phyloP scores from a whole-genome alignment of 2,888 invertebrate species.

The Dynastes hyllus region DNA sequence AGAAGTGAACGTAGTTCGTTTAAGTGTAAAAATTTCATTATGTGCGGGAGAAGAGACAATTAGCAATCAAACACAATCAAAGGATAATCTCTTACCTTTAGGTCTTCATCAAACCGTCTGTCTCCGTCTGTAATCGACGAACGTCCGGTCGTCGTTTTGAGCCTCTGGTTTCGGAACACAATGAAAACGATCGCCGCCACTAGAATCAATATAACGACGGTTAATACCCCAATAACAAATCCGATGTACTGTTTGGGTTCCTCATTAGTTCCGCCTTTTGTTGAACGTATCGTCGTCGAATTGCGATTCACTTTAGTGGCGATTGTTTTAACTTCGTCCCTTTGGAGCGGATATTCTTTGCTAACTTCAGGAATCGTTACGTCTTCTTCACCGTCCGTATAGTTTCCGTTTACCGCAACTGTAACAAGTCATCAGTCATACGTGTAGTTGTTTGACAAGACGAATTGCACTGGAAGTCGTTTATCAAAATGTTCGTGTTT shows the following conservation, averaged over 20 bases:
- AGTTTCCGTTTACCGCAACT: constrained; percentile 77
- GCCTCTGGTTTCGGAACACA: constrained; percentile 77
- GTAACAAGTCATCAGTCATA: constrained; percentile 61
- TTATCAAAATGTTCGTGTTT: constrained; percentile 52
- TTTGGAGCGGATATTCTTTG: constrained; percentile 79
- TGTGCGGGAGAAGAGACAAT: not conserved
- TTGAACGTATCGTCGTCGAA: constrained; percentile 58
- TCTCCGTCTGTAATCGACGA: constrained; percentile 63
- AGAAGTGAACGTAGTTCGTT: not conserved
- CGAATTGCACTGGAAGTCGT: constrained; percentile 50
- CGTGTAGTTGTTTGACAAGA: constrained; percentile 51
- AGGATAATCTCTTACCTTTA: constrained; percentile 61
- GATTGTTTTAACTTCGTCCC: constrained; percentile 80
- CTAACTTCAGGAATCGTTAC: constrained; percentile 69
- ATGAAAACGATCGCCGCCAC: constrained; percentile 82
- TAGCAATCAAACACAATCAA: constrained; percentile 41
- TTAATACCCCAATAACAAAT: constrained; percentile 80
- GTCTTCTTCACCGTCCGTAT: constrained; percentile 77
- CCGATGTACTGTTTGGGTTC: constrained; percentile 78
- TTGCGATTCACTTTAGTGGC: constrained; percentile 74
- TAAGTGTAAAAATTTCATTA: not conserved
- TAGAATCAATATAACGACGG: constrained; percentile 82
- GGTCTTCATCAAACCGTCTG: constrained; percentile 70
- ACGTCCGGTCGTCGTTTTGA: constrained; percentile 69
- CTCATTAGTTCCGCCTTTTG: constrained; percentile 69